These are phyloP conservation scores for Mustela erminea DNA, from an alignment of 2,797 vertebrate species.

Conservation along the genomic window DNA sequence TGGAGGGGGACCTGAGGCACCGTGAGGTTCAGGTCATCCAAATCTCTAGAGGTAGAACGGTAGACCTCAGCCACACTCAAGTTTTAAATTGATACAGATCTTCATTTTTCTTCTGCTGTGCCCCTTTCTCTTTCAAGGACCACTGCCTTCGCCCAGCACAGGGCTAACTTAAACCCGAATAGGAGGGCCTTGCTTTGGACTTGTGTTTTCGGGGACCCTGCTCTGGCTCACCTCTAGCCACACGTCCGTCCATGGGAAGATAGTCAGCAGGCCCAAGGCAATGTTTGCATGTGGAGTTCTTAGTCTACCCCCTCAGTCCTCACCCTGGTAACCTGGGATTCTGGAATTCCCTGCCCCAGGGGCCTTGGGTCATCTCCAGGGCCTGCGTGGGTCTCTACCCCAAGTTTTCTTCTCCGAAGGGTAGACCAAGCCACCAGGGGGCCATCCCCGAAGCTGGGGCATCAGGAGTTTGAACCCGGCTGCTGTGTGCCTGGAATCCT, in stretches of 20 bases:
- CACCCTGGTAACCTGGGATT: background rate
- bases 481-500: background rate
- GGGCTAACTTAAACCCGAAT: background rate
- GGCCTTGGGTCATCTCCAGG: background rate
- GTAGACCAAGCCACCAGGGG: background rate
- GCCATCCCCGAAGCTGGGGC: background rate
- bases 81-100: background rate
- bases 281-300: background rate
- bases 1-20: background rate
- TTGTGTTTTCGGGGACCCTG: background rate
- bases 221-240: background rate
- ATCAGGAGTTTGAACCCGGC: background rate
- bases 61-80: background rate
- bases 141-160: background rate
- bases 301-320: background rate
- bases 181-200: background rate
- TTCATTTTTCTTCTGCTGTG: background rate
- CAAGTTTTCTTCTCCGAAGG: background rate
- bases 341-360: background rate
- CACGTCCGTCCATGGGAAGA: rapidly evolving
- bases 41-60: background rate
- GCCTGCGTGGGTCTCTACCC: background rate
- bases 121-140: background rate
- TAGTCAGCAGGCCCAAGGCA: background rate
- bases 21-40: background rate